Evolutionary conservation across 2,888 invertebrate genomes (phyloP), one percentile per base, ranked within the genome.

Genomic region (Campoplex capitator): DNA sequence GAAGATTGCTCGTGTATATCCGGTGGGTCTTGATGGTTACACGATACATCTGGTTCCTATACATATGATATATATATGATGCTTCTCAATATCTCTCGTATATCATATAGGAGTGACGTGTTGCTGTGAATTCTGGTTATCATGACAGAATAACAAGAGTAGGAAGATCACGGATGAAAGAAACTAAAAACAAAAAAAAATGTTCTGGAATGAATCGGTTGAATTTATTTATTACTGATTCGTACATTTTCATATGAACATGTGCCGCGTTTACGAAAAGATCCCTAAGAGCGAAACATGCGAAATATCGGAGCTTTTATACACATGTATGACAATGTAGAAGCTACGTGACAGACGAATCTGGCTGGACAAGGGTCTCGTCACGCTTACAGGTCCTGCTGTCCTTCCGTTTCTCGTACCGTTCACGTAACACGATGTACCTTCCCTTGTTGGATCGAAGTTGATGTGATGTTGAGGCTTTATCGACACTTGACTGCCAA

Each of bases 381-480:
- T 88, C 78, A 87, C 68, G 75, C 81, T 79, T 85, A 90, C 83
- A 54, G 38, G 77, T 85, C 84, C 79, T 85, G 87, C 88, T 90
- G 89, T 89, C 88, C 88, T 90, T 89, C 89, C 88, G 87, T 89
- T 87, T 84, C 85, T 88, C 89, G 87, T 86, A 82, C 86, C 68
- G 86, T 85, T 84, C 85, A 48, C 79, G 70, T 79, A 67, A 79
- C 85, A 74, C 74, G 65, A 56, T 81, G 77, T 74, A 80, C 74
- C 73, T 51, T 83, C 83, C 86, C 90, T 88, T 87, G 89, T 91
- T 84, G 86, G 89, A 89, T 92, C 90, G 89, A 86, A 78, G 78
- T 56, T 62, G 18, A 54, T 67, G 68, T 23, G 68, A 68, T 54
- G 62, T 38, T 51, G 7, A 71, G 42, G 73, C 45, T 73, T 18